phyloP scores from a whole-genome alignment of 2,113 vertebrate genomes.

The Oxyura jamaicensis region DNA sequence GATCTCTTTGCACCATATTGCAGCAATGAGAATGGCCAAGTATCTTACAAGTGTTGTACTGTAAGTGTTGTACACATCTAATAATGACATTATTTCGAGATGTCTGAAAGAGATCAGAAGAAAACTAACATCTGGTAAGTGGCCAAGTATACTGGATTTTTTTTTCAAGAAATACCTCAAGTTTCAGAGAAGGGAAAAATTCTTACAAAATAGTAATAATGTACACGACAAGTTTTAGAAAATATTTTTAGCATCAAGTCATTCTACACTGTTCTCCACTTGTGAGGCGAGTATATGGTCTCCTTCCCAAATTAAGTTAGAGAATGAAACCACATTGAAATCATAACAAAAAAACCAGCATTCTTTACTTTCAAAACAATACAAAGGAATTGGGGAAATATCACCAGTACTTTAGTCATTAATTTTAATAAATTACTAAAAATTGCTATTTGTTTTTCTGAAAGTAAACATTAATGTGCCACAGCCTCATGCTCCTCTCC shows the following conservation, averaged over 20 bases:
- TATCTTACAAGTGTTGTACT: neutral
- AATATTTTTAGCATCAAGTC: neutral
- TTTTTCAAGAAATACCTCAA: neutral
- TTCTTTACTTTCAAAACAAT: neutral
- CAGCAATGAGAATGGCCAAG: neutral
- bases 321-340: neutral
- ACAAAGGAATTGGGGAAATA: neutral
- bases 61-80: constrained; percentile 13
- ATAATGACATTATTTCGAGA: constrained; percentile 46
- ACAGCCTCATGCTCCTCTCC: neutral
- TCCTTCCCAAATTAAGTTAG: neutral
- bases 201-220: neutral
- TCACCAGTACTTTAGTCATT: neutral
- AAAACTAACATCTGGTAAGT: constrained; percentile 11
- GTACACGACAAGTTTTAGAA: neutral
- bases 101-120: constrained; percentile 22
- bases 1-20: neutral
- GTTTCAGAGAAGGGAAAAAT: neutral
- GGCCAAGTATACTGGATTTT: neutral
- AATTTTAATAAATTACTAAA: neutral
- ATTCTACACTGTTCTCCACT: neutral
- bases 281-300: neutral
- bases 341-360: neutral
- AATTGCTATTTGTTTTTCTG: neutral
- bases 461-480: neutral